Evolutionary conservation across 2,888 invertebrate species (phyloP).

Genomic region (Pyrrhosoma nymphula): DNA sequence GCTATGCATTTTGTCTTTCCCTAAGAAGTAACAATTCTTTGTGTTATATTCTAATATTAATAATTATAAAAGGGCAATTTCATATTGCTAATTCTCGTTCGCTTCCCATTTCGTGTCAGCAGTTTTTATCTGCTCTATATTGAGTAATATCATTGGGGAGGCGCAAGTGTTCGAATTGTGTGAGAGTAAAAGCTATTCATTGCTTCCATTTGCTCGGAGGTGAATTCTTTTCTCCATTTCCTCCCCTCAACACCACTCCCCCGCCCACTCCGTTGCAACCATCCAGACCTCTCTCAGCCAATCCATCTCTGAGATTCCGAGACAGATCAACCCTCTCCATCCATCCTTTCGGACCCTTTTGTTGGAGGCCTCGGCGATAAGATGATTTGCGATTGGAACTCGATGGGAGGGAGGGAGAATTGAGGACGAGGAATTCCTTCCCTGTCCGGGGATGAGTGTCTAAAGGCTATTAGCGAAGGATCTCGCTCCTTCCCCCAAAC

Average conservation of each 20-base stretch:
- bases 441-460: constrained; percentile 24
- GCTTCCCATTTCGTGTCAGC: background rate
- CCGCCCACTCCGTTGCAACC: background rate
- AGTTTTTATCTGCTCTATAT: background rate
- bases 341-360: background rate
- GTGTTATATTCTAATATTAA: too few species aligned
- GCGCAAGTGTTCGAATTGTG: background rate
- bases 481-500: background rate
- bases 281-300: background rate
- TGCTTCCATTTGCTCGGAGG: background rate
- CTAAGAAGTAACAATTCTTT: too few species aligned
- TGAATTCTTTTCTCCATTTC: background rate
- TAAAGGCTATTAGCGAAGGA: constrained; percentile 29
- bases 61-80: too few species aligned
- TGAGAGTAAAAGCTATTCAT: constrained; percentile 9
- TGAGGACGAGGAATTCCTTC: background rate
- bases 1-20: too few species aligned
- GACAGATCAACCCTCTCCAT: constrained; percentile 6
- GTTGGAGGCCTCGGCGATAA: background rate
- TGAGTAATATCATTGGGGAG: background rate
- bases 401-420: background rate
- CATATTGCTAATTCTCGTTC: background rate
- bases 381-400: constrained; percentile 27
- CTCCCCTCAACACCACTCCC: background rate
- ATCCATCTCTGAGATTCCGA: background rate